Evolutionary conservation across 2,888 invertebrate genomes (phyloP).

Genomic region (Pharmacophagus antenor): DNA sequence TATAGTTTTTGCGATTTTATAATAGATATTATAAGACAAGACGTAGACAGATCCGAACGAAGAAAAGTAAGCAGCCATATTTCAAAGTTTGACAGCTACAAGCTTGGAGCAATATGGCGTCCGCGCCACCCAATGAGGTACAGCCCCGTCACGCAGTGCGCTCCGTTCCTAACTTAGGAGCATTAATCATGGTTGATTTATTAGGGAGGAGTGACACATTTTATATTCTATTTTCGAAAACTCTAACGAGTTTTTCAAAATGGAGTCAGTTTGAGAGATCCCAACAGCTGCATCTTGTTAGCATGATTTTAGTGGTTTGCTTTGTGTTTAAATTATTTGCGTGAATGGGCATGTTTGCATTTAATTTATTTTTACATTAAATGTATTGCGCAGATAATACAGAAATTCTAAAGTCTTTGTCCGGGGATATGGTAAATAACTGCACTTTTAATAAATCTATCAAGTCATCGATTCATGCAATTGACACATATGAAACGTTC

Average conservation of each 20-base stretch:
- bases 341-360: constrained; percentile 59
- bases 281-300: constrained; percentile 80
- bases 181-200: constrained; percentile 79
- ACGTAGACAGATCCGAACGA: constrained; percentile 60
- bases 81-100: constrained; percentile 80
- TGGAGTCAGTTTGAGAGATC: constrained; percentile 64
- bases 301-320: constrained; percentile 59
- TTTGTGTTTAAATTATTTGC: constrained; percentile 75
- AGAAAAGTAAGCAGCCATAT: constrained; percentile 70
- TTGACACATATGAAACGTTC: not conserved
- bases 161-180: constrained; percentile 65
- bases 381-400: constrained; percentile 45
- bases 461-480: constrained; percentile 58
- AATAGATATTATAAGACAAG: constrained; percentile 69
- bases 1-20: constrained; percentile 48
- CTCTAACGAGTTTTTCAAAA: constrained; percentile 74
- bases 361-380: constrained; percentile 42
- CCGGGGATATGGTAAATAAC: constrained; percentile 45
- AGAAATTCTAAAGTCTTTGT: constrained; percentile 42
- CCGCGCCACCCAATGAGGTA: constrained; percentile 78
- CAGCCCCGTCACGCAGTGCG: constrained; percentile 72
- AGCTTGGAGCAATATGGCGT: constrained; percentile 78
- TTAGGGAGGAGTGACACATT: constrained; percentile 78
- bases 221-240: constrained; percentile 80
- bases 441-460: constrained; percentile 51